Conservation (phyloP, 2,797 vertebrate genomes). For the Microctenopoma steveboyesi region DNA sequence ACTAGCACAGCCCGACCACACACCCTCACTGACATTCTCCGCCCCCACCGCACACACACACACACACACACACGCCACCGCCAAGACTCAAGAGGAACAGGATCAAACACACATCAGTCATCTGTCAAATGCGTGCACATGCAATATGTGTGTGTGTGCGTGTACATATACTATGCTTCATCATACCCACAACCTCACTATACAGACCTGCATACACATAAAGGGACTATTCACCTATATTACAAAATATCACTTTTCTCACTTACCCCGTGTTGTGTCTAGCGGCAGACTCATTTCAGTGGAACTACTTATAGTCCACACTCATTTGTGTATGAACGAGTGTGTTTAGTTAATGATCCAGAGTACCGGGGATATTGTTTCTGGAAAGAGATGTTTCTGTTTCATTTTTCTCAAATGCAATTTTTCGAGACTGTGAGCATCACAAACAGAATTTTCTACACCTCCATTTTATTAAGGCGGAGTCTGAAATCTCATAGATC, state of each 20-base stretch:
- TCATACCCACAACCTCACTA: conserved; percentile 14
- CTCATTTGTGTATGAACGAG: conserved; percentile 1
- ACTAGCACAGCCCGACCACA: conserved; percentile 60
- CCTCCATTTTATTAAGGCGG: not conserved
- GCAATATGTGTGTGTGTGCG: conserved; percentile 6
- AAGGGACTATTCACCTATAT: not conserved
- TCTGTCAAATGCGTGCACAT: conserved; percentile 47
- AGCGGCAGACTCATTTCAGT: not conserved
- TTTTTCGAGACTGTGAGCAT: not conserved
- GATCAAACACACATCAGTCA: conserved; percentile 67
- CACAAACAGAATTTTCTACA: not conserved
- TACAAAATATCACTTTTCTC: not conserved
- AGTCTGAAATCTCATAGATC: not conserved
- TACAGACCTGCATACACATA: conserved; percentile 13
- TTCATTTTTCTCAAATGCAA: not conserved
- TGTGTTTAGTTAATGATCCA: not conserved
- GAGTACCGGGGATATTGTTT: not conserved
- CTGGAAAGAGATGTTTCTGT: not conserved
- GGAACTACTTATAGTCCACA: not conserved
- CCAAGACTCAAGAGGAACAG: conserved; percentile 25
- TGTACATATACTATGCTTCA: conserved; percentile 19
- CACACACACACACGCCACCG: conserved; percentile 18
- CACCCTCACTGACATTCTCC: conserved; percentile 28
- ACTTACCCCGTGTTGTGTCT: not conserved
- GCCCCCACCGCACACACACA: conserved; percentile 16